Percentiles rank a stretch among this genome's conserved stretches.
Evolutionary conservation across 2,113 vertebrate genomes (phyloP).

Genomic region (Odocoileus virginianus): DNA sequence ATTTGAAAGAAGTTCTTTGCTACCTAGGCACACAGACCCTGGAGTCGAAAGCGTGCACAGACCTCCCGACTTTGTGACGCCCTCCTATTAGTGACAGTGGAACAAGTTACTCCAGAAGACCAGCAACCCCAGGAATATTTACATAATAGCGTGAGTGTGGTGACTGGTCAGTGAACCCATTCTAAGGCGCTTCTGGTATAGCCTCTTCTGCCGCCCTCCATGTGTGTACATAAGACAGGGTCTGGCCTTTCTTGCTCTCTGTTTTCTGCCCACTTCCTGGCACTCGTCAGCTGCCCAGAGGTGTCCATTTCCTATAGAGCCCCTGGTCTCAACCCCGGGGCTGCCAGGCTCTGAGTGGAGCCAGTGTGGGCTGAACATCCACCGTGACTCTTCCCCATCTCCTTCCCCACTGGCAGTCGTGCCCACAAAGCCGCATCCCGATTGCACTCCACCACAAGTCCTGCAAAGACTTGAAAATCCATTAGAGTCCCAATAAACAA

Average conservation of each 20-base stretch:
- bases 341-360: not conserved
- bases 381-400: rapidly evolving
- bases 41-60: rapidly evolving
- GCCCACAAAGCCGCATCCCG: not conserved
- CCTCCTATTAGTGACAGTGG: not conserved
- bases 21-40: rapidly evolving
- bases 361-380: rapidly evolving
- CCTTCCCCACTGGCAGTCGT: not conserved
- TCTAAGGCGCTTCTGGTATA: not conserved
- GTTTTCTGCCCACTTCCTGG: not conserved
- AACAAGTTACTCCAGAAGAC: not conserved
- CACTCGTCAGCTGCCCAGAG: not conserved
- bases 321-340: rapidly evolving
- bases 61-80: not conserved
- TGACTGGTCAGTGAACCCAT: not conserved
- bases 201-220: not conserved
- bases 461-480: not conserved
- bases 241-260: not conserved
- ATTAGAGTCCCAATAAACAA: not conserved
- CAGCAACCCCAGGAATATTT: not conserved
- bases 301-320: not conserved
- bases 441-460: not conserved
- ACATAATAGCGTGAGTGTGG: rapidly evolving
- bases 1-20: not conserved
- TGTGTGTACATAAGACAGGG: rapidly evolving